Percentiles rank a stretch among this genome's conserved stretches.
Conservation (phyloP, 1,140 invertebrate species). For the Thaumatotibia leucotreta region DNA sequence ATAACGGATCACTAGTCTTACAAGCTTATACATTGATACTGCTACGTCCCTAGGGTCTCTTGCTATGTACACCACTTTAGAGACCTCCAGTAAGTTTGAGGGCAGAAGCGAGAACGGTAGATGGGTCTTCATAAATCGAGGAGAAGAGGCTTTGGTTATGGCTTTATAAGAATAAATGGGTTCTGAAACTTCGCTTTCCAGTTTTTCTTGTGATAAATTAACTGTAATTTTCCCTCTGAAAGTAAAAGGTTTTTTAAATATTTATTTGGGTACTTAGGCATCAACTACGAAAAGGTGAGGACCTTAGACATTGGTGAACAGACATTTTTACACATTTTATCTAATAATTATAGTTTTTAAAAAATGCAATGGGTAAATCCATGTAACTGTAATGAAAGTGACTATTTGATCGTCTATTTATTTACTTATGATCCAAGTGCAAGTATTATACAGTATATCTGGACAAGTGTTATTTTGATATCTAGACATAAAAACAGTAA, state of each 20-base stretch:
- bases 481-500: too few species aligned
- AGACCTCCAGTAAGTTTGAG: slow-evolving; percentile 40
- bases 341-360: too few species aligned
- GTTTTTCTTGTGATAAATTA: not conserved
- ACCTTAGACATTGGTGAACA: not conserved
- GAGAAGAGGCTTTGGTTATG: slow-evolving; percentile 23
- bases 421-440: too few species aligned
- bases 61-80: slow-evolving; percentile 83
- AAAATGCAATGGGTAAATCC: too few species aligned
- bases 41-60: slow-evolving; percentile 91
- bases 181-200: not conserved
- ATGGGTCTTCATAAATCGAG: slow-evolving; percentile 53
- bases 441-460: too few species aligned
- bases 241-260: not conserved
- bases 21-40: slow-evolving; percentile 82
- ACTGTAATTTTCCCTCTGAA: not conserved
- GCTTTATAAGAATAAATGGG: not conserved
- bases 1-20: not conserved
- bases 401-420: too few species aligned
- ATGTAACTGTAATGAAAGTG: too few species aligned
- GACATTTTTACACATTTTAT: too few species aligned
- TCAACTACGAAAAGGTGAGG: not conserved
- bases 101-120: slow-evolving; percentile 48
- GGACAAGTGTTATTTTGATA: too few species aligned
- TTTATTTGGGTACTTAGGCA: not conserved